Evolutionary conservation across 1,140 invertebrate species (phyloP).

Genomic region (Colletes latitarsis): DNA sequence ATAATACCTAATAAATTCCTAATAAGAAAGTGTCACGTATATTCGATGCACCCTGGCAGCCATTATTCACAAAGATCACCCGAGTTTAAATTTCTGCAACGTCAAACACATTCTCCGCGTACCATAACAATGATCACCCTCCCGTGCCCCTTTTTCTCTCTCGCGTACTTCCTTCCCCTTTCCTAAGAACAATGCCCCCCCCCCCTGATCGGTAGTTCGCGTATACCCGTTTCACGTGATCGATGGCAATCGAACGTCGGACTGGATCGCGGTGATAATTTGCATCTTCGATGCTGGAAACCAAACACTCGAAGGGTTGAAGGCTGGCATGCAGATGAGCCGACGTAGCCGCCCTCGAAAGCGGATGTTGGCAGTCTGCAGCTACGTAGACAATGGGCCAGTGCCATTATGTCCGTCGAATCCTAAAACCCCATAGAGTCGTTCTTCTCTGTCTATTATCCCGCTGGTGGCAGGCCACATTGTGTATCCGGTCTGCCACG

Average conservation of each 20-base stretch:
- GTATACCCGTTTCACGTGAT: conserved; percentile 15
- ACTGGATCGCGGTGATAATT: conserved; percentile 45
- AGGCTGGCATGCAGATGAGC: conserved; percentile 76
- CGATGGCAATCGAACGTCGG: conserved; percentile 38
- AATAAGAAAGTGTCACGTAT: no score
- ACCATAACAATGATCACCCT: neutral
- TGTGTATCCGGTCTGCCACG: conserved; percentile 74
- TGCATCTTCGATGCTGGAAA: conserved; percentile 62
- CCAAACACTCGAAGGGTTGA: conserved; percentile 63
- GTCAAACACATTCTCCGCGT: neutral
- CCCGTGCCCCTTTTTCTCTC: neutral
- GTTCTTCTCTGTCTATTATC: conserved; percentile 75
- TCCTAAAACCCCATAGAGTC: conserved; percentile 77
- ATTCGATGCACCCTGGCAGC: neutral
- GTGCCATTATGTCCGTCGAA: conserved; percentile 77
- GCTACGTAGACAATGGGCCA: conserved; percentile 77
- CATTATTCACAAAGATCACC: neutral
- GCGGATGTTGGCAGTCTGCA: conserved; percentile 78
- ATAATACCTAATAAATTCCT: no score
- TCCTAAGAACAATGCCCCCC: conserved; percentile 33
- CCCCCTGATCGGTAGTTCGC: neutral
- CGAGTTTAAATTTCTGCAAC: neutral
- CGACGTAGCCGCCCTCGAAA: conserved; percentile 68
- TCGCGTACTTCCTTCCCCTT: neutral
- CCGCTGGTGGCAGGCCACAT: conserved; percentile 72